A percentile compares a stretch with the other conserved stretches of the same genome.
Evolutionary conservation across 1,140 invertebrate species (phyloP).

Genomic region (Whitmania pigra): DNA sequence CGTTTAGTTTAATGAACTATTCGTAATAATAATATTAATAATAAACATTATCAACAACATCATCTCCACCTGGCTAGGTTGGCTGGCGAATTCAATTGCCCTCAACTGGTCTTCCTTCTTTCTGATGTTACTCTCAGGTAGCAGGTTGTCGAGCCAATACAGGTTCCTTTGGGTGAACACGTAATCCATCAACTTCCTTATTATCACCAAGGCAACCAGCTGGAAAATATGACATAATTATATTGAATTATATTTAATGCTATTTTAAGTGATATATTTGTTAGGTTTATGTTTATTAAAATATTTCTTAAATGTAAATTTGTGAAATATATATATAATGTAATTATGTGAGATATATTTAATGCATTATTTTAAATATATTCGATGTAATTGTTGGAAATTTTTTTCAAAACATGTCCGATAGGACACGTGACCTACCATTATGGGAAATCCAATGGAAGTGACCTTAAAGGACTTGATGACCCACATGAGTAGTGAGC

Average conservation of each 20-base stretch:
- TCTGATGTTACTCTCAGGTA: constrained; percentile 80
- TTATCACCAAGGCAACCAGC: constrained; percentile 94
- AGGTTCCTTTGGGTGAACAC: constrained; percentile 69
- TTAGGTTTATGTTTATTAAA: no score
- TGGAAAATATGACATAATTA: constrained; percentile 33
- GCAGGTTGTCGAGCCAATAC: constrained; percentile 89
- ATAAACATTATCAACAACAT: background rate
- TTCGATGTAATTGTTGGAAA: no score
- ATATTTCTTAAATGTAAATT: no score
- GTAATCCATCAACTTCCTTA: constrained; percentile 79
- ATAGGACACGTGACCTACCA: constrained; percentile 49
- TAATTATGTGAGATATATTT: no score
- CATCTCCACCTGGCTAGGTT: background rate
- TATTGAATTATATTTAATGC: no score
- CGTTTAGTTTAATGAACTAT: no score
- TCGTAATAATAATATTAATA: background rate
- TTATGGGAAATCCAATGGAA: constrained; percentile 88
- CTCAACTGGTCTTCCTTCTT: constrained; percentile 36
- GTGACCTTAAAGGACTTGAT: constrained; percentile 48
- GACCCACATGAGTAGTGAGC: constrained; percentile 19
- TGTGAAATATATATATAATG: no score
- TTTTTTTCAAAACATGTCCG: no score
- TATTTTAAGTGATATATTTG: no score
- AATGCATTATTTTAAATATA: no score
- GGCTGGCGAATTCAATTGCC: constrained; percentile 3